Percentiles rank a stretch among this genome's conserved stretches.
Evolutionary conservation across 2,113 vertebrate species (phyloP).

Genomic region (Heptranchias perlo): DNA sequence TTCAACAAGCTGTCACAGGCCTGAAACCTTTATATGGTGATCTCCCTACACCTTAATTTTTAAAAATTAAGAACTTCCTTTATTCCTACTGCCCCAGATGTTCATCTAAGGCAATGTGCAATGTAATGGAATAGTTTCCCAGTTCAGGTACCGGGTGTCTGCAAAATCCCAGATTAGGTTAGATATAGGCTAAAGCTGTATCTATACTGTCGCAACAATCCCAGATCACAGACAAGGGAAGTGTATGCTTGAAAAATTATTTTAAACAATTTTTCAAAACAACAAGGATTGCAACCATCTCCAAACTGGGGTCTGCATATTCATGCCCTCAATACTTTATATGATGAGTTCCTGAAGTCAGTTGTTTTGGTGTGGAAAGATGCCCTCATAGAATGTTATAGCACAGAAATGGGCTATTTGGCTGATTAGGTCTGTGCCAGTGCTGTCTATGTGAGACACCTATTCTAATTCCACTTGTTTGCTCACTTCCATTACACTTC

Average conservation of each 20-base stretch:
- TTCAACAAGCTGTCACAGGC: not conserved
- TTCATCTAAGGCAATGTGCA: not conserved
- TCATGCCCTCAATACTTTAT: not conserved
- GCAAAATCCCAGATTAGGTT: not conserved
- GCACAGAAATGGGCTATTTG: not conserved
- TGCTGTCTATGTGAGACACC: not conserved
- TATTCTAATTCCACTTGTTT: not conserved
- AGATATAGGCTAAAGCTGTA: not conserved
- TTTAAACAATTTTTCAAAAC: too few relatives aligned
- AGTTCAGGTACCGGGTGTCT: not conserved
- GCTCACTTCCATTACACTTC: not conserved
- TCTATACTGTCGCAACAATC: not conserved
- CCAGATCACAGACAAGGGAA: not conserved
- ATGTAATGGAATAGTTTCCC: not conserved
- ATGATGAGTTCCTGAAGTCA: not conserved
- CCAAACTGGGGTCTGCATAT: not conserved
- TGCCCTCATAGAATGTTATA: not conserved
- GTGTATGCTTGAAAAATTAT: not conserved
- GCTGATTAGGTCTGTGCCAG: not conserved
- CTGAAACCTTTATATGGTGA: not conserved
- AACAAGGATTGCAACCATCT: not conserved
- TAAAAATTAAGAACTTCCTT: not conserved
- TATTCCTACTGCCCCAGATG: not conserved
- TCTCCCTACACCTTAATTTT: not conserved
- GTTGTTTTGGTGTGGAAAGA: not conserved